Evolutionary conservation across 2,797 vertebrate genomes (phyloP).

Genomic region (Pangasius sanitwongsei): DNA sequence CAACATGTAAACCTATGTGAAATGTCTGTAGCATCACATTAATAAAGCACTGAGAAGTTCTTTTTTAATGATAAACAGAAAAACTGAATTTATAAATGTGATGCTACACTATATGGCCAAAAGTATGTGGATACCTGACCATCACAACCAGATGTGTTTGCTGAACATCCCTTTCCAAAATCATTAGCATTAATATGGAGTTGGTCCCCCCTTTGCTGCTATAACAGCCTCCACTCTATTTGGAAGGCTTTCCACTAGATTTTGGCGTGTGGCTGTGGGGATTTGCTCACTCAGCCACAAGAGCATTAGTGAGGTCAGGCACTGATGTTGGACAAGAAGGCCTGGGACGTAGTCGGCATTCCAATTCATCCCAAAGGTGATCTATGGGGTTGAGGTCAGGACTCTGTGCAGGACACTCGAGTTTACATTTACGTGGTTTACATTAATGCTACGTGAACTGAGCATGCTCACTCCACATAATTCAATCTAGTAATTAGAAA

Average conservation of each 20-base stretch:
- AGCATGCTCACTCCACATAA: background rate
- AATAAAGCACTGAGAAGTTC: background rate
- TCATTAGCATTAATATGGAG: background rate
- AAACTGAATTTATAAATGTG: background rate
- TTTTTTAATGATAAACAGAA: background rate
- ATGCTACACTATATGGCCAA: background rate
- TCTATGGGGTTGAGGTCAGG: background rate
- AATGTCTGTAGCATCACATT: background rate
- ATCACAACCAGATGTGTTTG: background rate
- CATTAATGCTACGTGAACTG: background rate
- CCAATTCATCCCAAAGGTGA: background rate
- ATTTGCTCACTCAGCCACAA: constrained; percentile 7
- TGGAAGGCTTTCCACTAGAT: background rate
- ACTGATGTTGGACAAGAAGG: background rate
- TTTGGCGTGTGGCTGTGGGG: background rate
- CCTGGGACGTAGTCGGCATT: background rate
- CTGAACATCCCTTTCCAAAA: background rate
- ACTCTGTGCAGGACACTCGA: background rate
- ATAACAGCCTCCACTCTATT: background rate
- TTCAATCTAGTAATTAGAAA: background rate
- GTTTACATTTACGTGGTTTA: background rate
- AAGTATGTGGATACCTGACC: background rate
- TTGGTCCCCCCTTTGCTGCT: background rate
- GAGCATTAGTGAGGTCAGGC: constrained; percentile 1
- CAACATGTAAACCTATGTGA: background rate